A percentile compares a stretch with the other conserved stretches of the same genome.
Conservation (phyloP, 2,113 vertebrate genomes). For the Nothoprocta pentlandii region DNA sequence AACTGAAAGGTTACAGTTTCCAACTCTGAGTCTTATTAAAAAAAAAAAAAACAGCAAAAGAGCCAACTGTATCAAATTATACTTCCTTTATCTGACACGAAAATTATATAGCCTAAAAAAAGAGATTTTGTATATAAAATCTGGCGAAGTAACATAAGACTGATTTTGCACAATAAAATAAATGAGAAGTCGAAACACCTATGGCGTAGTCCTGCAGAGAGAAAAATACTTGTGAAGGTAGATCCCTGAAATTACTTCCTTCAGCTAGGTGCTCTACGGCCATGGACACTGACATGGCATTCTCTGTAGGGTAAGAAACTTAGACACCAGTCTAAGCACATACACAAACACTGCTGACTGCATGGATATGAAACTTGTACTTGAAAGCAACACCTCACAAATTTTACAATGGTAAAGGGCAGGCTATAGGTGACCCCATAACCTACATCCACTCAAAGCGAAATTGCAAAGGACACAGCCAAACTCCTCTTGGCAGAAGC, state of each 20-base stretch:
- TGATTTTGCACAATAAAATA: neutral
- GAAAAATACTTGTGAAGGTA: neutral
- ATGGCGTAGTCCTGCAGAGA: neutral
- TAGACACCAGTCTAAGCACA: slow-evolving; percentile 3
- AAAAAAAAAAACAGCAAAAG: neutral
- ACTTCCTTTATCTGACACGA: neutral
- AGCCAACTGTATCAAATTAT: neutral
- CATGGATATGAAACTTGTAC: neutral
- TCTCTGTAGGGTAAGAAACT: neutral
- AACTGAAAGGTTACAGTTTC: neutral
- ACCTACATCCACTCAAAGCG: neutral
- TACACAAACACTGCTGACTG: rapidly evolving
- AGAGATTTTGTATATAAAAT: neutral
- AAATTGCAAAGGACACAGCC: neutral
- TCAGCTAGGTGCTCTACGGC: neutral
- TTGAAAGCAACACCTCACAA: neutral
- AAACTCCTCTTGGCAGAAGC: neutral
- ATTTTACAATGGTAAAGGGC: neutral
- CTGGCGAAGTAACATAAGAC: neutral
- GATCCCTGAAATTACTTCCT: neutral
- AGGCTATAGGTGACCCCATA: neutral
- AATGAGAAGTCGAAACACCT: neutral
- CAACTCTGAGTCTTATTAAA: neutral
- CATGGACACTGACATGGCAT: neutral
- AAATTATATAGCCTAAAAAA: neutral